Evolutionary conservation across 2,888 invertebrate genomes (phyloP).

Genomic region (Tubiluchus corallicola): DNA sequence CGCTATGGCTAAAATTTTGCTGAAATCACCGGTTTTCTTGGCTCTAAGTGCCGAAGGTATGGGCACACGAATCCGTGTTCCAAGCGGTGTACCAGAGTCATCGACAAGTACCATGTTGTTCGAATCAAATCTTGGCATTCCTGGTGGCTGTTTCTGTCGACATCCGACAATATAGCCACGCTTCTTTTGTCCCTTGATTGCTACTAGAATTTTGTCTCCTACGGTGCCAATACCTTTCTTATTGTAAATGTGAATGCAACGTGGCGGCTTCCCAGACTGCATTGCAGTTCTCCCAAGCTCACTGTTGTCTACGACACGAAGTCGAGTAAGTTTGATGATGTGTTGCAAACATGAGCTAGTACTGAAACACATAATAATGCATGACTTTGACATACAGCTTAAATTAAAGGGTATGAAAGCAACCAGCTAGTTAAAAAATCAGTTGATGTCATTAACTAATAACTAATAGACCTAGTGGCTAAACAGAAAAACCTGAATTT

Average conservation of each 20-base stretch:
- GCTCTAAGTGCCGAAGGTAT: conserved; percentile 69
- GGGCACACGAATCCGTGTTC: conserved; percentile 84
- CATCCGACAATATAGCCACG: conserved; percentile 70
- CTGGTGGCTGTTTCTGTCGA: conserved; percentile 56
- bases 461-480: too few relatives aligned
- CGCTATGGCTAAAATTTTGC: conserved; percentile 74
- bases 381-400: too few relatives aligned
- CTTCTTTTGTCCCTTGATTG: conserved; percentile 86
- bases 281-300: conserved; percentile 83
- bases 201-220: conserved; percentile 72
- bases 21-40: conserved; percentile 54
- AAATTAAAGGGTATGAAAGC: too few relatives aligned
- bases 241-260: conserved; percentile 82
- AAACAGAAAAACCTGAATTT: too few relatives aligned
- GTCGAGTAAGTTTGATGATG: conserved; percentile 39
- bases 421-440: too few relatives aligned
- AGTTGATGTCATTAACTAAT: too few relatives aligned
- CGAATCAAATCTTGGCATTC: conserved; percentile 75
- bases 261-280: conserved; percentile 80
- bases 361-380: too few relatives aligned
- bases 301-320: conserved; percentile 91
- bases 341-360: conserved; percentile 13
- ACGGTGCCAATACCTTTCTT: conserved; percentile 44
- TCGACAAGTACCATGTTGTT: conserved; percentile 81
- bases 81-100: conserved; percentile 79